Conservation (phyloP, 2,113 vertebrate genomes). For the Malurus cyaneus region DNA sequence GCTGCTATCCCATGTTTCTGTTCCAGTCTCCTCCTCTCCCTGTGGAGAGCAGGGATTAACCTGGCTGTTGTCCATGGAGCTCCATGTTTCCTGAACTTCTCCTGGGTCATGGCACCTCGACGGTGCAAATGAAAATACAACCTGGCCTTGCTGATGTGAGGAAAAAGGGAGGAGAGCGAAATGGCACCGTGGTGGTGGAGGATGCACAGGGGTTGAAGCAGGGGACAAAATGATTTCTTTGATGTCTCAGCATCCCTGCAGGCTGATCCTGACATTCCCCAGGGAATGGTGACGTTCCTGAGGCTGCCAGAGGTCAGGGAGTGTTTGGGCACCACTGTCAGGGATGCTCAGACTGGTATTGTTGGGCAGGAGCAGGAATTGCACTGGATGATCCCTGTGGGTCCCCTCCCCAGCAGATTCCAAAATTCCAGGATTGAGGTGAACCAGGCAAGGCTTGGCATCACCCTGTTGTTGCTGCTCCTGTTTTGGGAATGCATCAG, state of each 20-base stretch:
- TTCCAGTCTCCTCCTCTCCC: rapidly evolving
- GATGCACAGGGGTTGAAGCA: not conserved
- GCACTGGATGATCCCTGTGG: not conserved
- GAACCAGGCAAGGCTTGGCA: not conserved
- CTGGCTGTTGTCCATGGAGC: not conserved
- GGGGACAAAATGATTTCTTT: not conserved
- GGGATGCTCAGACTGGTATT: not conserved
- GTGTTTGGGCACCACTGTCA: rapidly evolving
- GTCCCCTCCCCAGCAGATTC: not conserved
- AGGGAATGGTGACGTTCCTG: not conserved
- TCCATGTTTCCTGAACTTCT: rapidly evolving
- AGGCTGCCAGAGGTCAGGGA: not conserved
- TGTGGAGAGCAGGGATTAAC: not conserved
- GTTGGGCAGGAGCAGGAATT: too few relatives aligned
- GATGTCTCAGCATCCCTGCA: not conserved
- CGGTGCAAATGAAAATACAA: not conserved
- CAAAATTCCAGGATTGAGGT: not conserved
- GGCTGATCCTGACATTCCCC: not conserved
- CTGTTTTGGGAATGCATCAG: not conserved
- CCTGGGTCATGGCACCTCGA: not conserved
- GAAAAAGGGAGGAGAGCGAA: not conserved
- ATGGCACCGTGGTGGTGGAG: not conserved
- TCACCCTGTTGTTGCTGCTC: not conserved
- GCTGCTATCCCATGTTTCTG: not conserved
- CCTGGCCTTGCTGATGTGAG: not conserved